These are phyloP conservation scores for Amniataba percoides DNA, from an alignment of 2,797 vertebrate species.

Conservation along the genomic window DNA sequence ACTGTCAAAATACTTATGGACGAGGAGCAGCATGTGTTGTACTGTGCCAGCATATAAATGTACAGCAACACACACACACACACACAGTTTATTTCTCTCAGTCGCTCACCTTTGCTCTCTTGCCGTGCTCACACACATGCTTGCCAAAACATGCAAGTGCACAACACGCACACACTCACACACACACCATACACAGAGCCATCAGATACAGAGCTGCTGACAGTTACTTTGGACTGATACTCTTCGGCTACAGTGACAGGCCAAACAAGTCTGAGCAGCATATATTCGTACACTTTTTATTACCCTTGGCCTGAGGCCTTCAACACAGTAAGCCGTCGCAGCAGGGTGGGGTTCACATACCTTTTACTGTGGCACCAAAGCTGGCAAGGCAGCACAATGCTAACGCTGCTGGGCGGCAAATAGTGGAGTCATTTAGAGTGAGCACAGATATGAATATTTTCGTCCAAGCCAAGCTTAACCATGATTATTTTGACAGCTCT, in stretches of 20 bases:
- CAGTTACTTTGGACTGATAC: conserved; percentile 66
- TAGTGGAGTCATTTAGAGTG: conserved; percentile 19
- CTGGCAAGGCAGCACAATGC: conserved; percentile 46
- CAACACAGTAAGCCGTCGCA: conserved; percentile 83
- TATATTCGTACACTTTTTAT: conserved; percentile 78
- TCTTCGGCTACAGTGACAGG: conserved; percentile 71
- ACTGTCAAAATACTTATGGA: conserved; percentile 66
- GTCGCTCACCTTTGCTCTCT: conserved; percentile 41
- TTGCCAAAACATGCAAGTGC: conserved; percentile 35
- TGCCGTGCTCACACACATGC: conserved; percentile 18
- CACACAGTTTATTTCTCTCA: conserved; percentile 26
- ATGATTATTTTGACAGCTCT: conserved; percentile 15
- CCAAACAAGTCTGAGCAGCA: conserved; percentile 88
- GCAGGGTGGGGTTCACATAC: conserved; percentile 66
- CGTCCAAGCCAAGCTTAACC: neutral
- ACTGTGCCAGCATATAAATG: conserved; percentile 52
- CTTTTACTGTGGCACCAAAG: conserved; percentile 63
- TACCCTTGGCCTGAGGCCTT: conserved; percentile 80
- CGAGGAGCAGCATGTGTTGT: conserved; percentile 30
- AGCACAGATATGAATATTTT: conserved; percentile 6
- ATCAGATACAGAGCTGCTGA: conserved; percentile 65
- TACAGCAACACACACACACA: conserved; percentile 15
- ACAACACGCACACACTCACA: conserved; percentile 26
- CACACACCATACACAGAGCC: conserved; percentile 21
- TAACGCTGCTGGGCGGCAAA: conserved; percentile 16